A percentile compares a stretch with the other conserved stretches of the same genome.
Evolutionary conservation across 2,797 vertebrate species (phyloP).

Genomic region (Helarctos malayanus): DNA sequence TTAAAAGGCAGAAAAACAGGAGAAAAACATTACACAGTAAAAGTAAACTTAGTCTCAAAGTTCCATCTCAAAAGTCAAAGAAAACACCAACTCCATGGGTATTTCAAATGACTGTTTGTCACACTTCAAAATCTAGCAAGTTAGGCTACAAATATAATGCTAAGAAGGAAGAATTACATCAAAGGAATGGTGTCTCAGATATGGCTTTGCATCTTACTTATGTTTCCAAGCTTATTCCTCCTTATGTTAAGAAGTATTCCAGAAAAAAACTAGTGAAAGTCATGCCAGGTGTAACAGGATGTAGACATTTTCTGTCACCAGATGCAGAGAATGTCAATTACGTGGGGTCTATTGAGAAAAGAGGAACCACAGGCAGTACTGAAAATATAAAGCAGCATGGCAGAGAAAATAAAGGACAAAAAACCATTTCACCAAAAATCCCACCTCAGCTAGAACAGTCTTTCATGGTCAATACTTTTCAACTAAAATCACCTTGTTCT

Average conservation of each 20-base stretch:
- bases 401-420: not conserved
- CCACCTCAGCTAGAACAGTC: not conserved
- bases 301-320: constrained; percentile 10
- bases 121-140: not conserved
- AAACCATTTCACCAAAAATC: not conserved
- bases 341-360: not conserved
- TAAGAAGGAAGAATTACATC: not conserved
- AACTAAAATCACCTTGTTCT: not conserved
- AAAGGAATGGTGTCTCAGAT: not conserved
- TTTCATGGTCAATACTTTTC: not conserved
- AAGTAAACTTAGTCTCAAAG: constrained; percentile 55
- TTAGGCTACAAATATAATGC: not conserved
- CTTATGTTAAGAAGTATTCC: constrained; percentile 48
- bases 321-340: constrained; percentile 7
- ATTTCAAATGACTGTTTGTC: not conserved
- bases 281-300: not conserved
- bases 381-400: not conserved
- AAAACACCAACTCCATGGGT: constrained; percentile 23
- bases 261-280: constrained; percentile 26
- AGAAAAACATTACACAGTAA: constrained; percentile 9
- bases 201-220: not conserved
- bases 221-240: constrained; percentile 15
- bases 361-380: not conserved
- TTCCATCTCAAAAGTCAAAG: constrained; percentile 53
- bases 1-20: constrained; percentile 28